Percentiles rank a stretch among this genome's conserved stretches.
Evolutionary conservation across 2,888 invertebrate species (phyloP).

Genomic region (Crioceris asparagi): DNA sequence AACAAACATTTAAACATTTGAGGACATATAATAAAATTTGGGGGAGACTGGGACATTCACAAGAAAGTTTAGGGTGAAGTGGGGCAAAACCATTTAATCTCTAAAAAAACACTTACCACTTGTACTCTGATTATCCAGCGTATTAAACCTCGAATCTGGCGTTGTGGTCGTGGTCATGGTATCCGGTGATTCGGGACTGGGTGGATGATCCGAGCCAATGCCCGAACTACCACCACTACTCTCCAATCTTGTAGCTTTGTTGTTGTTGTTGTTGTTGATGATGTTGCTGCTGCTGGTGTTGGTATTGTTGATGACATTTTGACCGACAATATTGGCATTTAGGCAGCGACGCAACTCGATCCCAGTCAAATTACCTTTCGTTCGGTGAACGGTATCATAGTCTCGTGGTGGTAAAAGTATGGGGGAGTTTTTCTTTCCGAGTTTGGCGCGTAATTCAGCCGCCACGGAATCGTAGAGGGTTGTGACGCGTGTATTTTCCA

Average conservation of each 20-base stretch:
- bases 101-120: slow-evolving; percentile 42
- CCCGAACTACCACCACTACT: slow-evolving; percentile 69
- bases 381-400: slow-evolving; percentile 84
- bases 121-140: slow-evolving; percentile 50
- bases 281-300: slow-evolving; percentile 53
- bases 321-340: slow-evolving; percentile 55
- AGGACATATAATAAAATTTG: no score
- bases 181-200: slow-evolving; percentile 56
- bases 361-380: slow-evolving; percentile 62
- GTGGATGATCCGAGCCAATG: slow-evolving; percentile 81
- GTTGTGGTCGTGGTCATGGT: slow-evolving; percentile 13
- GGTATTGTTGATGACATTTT: slow-evolving; percentile 34
- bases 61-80: no score
- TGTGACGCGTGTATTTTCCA: slow-evolving; percentile 46
- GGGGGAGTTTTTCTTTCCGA: slow-evolving; percentile 49
- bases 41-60: no score
- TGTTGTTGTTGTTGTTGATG: slow-evolving; percentile 41
- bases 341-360: slow-evolving; percentile 49
- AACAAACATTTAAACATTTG: no score
- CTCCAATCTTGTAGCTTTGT: slow-evolving; percentile 29
- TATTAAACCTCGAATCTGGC: slow-evolving; percentile 35
- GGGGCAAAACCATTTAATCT: not conserved
- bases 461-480: slow-evolving; percentile 84
- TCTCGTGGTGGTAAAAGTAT: slow-evolving; percentile 85
- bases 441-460: slow-evolving; percentile 75